Percentiles rank a stretch among this genome's conserved stretches.
phyloP scores from a whole-genome alignment of 2,797 vertebrate genomes.

The Zalophus californianus region DNA sequence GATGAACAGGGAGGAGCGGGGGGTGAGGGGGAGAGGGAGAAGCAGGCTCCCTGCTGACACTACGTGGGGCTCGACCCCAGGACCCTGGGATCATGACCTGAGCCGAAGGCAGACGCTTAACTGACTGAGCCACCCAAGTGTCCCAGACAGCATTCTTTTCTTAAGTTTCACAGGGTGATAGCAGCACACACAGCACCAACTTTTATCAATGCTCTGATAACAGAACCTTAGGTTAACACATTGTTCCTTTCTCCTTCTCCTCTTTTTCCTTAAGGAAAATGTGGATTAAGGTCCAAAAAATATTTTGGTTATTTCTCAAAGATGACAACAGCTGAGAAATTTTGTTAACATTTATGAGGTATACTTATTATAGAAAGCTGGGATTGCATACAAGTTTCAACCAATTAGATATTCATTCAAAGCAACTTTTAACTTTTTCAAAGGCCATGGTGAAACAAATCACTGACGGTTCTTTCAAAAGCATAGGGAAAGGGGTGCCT shows the following conservation, averaged over 20 bases:
- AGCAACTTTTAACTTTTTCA: conserved; percentile 17
- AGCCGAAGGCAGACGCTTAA: background rate
- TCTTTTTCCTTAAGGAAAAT: background rate
- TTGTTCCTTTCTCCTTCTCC: background rate
- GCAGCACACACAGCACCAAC: background rate
- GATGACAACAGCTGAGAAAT: background rate
- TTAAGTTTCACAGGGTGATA: background rate
- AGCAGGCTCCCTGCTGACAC: background rate
- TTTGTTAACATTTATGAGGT: background rate
- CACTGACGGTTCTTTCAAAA: background rate
- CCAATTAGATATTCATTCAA: background rate
- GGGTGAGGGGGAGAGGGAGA: background rate
- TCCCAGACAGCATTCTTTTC: background rate
- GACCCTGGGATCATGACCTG: background rate
- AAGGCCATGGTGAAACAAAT: background rate
- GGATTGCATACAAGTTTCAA: background rate
- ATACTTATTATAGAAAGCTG: conserved; percentile 11
- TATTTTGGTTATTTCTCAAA: conserved; percentile 42
- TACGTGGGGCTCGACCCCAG: no score
- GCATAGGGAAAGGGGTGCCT: background rate
- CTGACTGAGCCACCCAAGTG: background rate
- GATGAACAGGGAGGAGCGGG: background rate
- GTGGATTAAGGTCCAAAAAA: background rate
- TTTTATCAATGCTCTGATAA: background rate
- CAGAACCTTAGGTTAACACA: background rate